Evolutionary conservation across 2,797 vertebrate genomes (phyloP).

Genomic region (Babyrousa celebensis): DNA sequence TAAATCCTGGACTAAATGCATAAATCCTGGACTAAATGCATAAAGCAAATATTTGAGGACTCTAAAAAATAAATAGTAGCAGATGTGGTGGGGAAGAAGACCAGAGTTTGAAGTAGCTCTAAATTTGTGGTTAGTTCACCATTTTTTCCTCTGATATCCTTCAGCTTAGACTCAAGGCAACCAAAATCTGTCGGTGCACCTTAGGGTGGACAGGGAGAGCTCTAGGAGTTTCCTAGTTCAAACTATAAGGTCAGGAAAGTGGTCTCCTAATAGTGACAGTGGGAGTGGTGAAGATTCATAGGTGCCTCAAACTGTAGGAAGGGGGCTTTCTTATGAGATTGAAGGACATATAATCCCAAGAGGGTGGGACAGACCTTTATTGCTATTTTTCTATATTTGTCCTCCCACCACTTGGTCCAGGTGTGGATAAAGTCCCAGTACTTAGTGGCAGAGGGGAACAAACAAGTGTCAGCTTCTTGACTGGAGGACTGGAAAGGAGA

Average conservation of each 20-base stretch:
- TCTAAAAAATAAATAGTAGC: conserved; percentile 42
- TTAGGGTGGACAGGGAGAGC: background rate
- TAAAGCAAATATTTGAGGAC: background rate
- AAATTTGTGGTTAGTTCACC: background rate
- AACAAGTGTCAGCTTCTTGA: background rate
- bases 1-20: background rate
- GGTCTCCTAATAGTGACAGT: background rate
- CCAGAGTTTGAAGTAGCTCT: background rate
- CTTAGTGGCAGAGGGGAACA: background rate
- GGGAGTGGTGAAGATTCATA: background rate
- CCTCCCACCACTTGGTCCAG: background rate
- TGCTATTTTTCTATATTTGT: background rate
- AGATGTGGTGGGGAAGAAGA: background rate
- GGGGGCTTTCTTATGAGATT: background rate
- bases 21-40: background rate
- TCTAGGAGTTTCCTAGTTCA: background rate
- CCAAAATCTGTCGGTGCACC: background rate
- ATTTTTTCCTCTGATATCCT: background rate
- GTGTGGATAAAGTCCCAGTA: background rate
- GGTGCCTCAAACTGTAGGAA: background rate
- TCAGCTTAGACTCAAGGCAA: background rate
- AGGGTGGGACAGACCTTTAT: background rate
- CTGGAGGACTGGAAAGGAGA: background rate
- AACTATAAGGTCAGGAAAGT: background rate
- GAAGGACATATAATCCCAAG: background rate